Base-by-base conservation (phyloP, 1,140 invertebrate genomes). In the Nasonia vitripennis region DNA sequence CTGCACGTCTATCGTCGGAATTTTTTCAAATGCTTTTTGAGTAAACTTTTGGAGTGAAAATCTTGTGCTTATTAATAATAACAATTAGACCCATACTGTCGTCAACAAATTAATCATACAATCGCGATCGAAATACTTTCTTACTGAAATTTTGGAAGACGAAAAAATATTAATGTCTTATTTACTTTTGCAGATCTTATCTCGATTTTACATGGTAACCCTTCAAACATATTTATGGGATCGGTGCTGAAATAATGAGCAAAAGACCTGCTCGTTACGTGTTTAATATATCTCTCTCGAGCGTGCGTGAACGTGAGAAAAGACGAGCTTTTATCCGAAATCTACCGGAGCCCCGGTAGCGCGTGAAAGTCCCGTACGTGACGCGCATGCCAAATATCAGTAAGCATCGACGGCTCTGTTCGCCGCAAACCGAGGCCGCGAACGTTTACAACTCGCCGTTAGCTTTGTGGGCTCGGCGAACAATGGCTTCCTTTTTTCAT, bases 321-420 rank as follows among this genome's bases (percentile, higher is more conserved):
- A 79, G 37, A 55, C 31, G 7, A 78, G 41, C 48, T 31, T 71
- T 48, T 67, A 67, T 31, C 77, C 34, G 68, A 78, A 79, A 78
- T 84, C 27, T 79, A 71, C 67, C 37, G 41, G 77, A 70, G 68
- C 37, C 78, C 34, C 70, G 70, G 68, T 84, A 84, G 45, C 67
- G 70, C 83, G 83, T 84, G 83, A 84, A 84, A 79, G 77, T 73
- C 37, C 23, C 34, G 83, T 41, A 84, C 83, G 77, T 84, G 83
- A 79, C 83, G n/a, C 41, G 77, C 62, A 20, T 84, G 31, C 77
- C 48, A 79, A 84, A 84, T 73, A 74, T 27, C 6, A 51, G 55
- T 14, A 23, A 73, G 67, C 67, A 79, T 41, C 77, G 62, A 79
- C 67, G 78, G 68, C 77, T 84, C 67, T 70, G 71, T 79, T 71